These are phyloP conservation scores for Planococcus citri DNA, from an alignment of 1,140 invertebrate genomes.

Conservation along the genomic window DNA sequence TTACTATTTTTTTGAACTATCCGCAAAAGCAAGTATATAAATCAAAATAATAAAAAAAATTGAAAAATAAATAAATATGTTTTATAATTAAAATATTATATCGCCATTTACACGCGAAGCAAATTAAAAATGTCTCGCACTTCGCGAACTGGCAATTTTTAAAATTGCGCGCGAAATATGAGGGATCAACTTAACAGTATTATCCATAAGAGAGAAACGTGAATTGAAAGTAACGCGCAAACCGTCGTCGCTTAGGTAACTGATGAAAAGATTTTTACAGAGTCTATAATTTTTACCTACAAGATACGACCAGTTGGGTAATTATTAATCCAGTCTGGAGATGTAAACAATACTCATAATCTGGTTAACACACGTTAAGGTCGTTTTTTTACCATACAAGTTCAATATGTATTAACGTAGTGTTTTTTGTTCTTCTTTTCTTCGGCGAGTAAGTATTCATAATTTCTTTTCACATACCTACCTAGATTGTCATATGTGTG, in stretches of 20 bases:
- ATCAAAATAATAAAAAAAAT: background rate
- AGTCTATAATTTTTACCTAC: background rate
- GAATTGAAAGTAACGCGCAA: background rate
- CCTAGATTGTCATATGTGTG: no score
- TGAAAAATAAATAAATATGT: no score
- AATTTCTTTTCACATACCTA: no score
- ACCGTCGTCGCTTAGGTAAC: background rate
- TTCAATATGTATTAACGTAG: background rate
- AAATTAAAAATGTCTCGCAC: background rate
- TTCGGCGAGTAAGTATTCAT: no score
- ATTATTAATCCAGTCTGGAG: slow-evolving; percentile 1
- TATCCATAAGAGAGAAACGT: background rate
- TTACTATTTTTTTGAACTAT: no score
- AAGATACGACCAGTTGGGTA: slow-evolving; percentile 1
- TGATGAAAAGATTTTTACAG: background rate
- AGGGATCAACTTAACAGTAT: background rate
- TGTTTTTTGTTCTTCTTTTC: background rate
- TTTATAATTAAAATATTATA: background rate
- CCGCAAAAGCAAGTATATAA: background rate
- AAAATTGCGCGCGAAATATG: background rate
- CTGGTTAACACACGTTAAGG: background rate
- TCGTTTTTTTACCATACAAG: background rate
- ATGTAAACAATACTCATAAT: background rate
- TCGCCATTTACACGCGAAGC: background rate
- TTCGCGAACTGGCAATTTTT: background rate